Percentiles rank a stretch among this genome's conserved stretches.
Conservation (phyloP, 1,140 invertebrate species). For the Diuraphis noxia region DNA sequence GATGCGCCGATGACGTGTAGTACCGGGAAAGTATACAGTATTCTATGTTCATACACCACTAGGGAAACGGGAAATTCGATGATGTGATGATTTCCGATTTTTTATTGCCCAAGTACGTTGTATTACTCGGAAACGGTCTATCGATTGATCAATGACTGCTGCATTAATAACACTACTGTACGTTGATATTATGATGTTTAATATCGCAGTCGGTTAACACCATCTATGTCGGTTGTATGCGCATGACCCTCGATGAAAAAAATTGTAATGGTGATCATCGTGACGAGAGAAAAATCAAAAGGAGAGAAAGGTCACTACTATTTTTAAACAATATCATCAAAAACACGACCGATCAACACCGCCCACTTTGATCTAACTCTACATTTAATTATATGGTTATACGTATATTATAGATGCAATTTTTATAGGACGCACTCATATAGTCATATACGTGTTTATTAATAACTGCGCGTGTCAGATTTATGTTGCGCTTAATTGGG, state of each 20-base stretch:
- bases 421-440: neutral
- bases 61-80: neutral
- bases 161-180: neutral
- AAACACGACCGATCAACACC: neutral
- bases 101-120: neutral
- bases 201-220: neutral
- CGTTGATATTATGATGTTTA: neutral
- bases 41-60: neutral
- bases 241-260: neutral
- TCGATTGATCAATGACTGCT: neutral
- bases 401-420: neutral
- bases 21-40: neutral
- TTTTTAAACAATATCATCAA: neutral
- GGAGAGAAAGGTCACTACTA: neutral
- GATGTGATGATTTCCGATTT: neutral
- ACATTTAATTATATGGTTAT: neutral
- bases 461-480: neutral
- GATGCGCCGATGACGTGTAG: neutral
- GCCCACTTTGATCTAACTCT: neutral
- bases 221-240: too few species aligned
- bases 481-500: neutral
- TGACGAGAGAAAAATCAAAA: neutral
- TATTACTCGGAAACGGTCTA: neutral
- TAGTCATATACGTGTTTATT: too few species aligned
- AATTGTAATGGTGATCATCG: neutral